phyloP scores from a whole-genome alignment of 2,797 vertebrate species.

The Enteromius mattozi region DNA sequence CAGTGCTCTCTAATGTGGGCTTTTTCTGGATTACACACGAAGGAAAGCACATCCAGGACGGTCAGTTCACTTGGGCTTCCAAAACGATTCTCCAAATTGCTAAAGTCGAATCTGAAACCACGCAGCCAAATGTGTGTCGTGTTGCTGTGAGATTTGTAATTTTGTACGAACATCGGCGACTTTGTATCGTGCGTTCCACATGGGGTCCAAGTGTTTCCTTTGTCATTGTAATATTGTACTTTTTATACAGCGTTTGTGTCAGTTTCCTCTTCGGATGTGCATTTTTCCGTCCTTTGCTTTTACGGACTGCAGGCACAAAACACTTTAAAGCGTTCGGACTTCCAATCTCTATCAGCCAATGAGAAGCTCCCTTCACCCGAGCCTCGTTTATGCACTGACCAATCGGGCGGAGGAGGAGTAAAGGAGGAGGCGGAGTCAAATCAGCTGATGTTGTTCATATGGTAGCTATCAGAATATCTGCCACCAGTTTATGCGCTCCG shows the following conservation, averaged over 20 bases:
- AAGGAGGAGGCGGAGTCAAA: conserved; percentile 56
- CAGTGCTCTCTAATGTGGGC: conserved; percentile 35
- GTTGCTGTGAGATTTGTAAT: conserved; percentile 55
- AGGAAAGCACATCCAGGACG: conserved; percentile 32
- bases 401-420: conserved; percentile 70
- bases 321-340: conserved; percentile 37
- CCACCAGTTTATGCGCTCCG: conserved; percentile 85
- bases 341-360: conserved; percentile 34
- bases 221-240: conserved; percentile 75
- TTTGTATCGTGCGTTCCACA: conserved; percentile 79
- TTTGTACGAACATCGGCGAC: conserved; percentile 35
- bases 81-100: conserved; percentile 49
- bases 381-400: conserved; percentile 84
- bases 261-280: conserved; percentile 70
- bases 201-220: conserved; percentile 75
- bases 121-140: conserved; percentile 36
- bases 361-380: conserved; percentile 66
- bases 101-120: conserved; percentile 11
- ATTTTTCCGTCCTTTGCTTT: conserved; percentile 30
- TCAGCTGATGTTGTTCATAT: conserved; percentile 68
- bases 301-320: conserved; percentile 37
- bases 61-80: conserved; percentile 58
- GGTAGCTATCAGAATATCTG: conserved; percentile 74
- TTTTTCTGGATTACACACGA: conserved; percentile 42
- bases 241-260: conserved; percentile 75